Percentiles rank a stretch among this genome's conserved stretches.
Evolutionary conservation across 2,113 vertebrate species (phyloP).

Genomic region (Pelobates fuscus): DNA sequence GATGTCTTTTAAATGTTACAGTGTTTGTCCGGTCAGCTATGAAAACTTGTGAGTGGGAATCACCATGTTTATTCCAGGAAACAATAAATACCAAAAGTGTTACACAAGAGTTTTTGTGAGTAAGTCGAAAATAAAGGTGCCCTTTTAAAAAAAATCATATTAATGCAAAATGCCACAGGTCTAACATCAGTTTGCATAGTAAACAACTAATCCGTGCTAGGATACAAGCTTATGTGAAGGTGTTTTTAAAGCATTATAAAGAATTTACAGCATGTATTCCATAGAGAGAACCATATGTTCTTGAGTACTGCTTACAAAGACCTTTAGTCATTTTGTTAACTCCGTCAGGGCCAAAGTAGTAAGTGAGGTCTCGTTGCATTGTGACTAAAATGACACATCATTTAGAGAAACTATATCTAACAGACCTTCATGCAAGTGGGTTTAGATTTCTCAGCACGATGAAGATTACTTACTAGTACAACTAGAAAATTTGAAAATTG

Average conservation of each 20-base stretch:
- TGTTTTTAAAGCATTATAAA: conserved; percentile 19
- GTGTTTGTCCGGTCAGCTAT: conserved; percentile 48
- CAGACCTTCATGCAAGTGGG: no score
- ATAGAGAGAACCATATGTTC: conserved; percentile 24
- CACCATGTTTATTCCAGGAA: conserved; percentile 41
- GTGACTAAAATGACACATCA: no score
- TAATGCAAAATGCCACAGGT: not conserved
- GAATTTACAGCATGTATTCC: conserved; percentile 22
- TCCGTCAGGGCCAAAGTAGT: not conserved
- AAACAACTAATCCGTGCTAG: conserved; percentile 10
- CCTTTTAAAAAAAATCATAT: not conserved
- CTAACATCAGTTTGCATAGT: conserved; percentile 1
- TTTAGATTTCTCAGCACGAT: no score
- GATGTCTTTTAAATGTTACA: conserved; percentile 40
- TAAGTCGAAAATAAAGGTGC: conserved; percentile 1
- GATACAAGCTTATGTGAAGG: conserved; percentile 2
- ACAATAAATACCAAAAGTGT: conserved; percentile 36
- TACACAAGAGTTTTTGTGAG: not conserved
- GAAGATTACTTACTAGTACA: no score
- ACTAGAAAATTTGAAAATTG: no score
- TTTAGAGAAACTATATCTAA: no score
- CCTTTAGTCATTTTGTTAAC: not conserved
- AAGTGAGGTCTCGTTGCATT: no score
- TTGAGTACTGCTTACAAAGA: not conserved
- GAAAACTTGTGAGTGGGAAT: conserved; percentile 36